phyloP scores from a whole-genome alignment of 2,113 vertebrate genomes.

The Dicerorhinus sumatrensis region DNA sequence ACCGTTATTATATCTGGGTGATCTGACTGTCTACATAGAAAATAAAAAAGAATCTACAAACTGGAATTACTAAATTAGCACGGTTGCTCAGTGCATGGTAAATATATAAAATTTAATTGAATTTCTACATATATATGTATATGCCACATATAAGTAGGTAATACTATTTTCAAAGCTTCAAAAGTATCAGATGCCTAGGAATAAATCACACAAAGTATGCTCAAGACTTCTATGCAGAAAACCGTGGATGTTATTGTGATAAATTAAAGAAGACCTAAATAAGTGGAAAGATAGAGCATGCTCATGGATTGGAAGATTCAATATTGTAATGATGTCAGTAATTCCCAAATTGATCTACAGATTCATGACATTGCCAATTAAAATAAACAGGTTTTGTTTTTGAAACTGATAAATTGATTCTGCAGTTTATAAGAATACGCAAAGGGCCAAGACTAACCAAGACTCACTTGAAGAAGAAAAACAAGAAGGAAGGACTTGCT shows the following conservation, averaged over 20 bases:
- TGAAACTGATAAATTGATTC: background rate
- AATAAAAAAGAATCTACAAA: background rate
- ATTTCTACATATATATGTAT: background rate
- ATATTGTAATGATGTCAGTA: background rate
- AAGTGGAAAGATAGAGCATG: background rate
- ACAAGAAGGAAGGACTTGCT: background rate
- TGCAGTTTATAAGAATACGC: background rate
- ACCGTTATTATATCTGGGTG: background rate
- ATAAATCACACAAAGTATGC: constrained; percentile 4
- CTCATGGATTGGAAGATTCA: background rate
- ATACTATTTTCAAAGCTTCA: background rate
- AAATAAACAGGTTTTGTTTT: background rate
- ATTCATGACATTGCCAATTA: background rate
- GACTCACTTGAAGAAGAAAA: background rate
- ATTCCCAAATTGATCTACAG: background rate
- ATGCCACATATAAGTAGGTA: background rate
- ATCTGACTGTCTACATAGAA: background rate
- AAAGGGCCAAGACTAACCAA: background rate
- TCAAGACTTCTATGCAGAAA: background rate
- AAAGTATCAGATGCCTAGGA: background rate
- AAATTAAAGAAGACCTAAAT: background rate
- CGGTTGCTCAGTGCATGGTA: background rate
- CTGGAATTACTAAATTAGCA: constrained; percentile 1
- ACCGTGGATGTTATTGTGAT: background rate
- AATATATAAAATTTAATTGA: background rate